Evolutionary conservation across 2,797 vertebrate species (phyloP).

Genomic region (Chaunax sp.): DNA sequence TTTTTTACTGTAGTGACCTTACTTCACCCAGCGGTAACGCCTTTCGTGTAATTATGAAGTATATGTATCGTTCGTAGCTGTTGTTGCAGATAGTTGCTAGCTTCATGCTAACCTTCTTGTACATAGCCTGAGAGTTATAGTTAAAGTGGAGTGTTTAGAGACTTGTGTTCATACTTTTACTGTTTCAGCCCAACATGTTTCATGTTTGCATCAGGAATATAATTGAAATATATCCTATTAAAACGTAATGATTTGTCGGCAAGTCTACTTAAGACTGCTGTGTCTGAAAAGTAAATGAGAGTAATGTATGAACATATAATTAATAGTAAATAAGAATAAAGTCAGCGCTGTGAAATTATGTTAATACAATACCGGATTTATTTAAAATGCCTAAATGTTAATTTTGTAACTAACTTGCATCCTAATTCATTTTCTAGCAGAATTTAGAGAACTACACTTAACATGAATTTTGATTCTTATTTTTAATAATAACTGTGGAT

Average conservation of each 20-base stretch:
- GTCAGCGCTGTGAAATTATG: too few relatives aligned
- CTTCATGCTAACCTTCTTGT: constrained; percentile 36
- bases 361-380: too few relatives aligned
- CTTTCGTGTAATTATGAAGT: background rate
- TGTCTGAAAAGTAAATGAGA: too few relatives aligned
- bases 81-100: constrained; percentile 31
- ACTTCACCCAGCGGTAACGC: background rate
- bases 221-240: background rate
- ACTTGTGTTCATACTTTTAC: too few relatives aligned
- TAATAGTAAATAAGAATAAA: too few relatives aligned
- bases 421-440: too few relatives aligned
- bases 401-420: too few relatives aligned
- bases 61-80: background rate
- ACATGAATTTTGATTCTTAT: background rate
- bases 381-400: too few relatives aligned
- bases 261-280: background rate
- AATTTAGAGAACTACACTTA: too few relatives aligned
- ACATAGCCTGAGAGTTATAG: background rate
- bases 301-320: too few relatives aligned
- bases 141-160: background rate
- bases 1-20: background rate
- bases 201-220: background rate
- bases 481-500: background rate
- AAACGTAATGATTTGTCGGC: background rate
- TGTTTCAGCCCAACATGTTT: too few relatives aligned